A percentile compares a stretch with the other conserved stretches of the same genome.
Conservation (phyloP, 1,140 invertebrate genomes). For the Sycophila sp. region DNA sequence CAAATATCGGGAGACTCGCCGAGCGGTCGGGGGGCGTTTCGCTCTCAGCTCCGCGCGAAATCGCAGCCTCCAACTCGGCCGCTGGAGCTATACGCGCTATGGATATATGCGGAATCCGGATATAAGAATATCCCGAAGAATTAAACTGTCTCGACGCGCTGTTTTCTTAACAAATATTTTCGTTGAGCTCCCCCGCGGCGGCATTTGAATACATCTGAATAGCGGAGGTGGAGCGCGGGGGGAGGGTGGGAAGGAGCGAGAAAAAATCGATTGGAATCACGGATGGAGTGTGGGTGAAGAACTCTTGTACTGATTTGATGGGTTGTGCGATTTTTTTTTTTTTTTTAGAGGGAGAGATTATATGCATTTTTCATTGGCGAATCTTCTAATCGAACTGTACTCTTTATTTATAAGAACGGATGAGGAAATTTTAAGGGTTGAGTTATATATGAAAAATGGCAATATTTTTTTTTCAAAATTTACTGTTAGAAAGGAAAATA, state of each 20-base stretch:
- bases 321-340: not conserved
- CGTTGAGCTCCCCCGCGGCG: constrained; percentile 47
- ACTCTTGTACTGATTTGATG: no score
- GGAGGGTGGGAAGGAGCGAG: not conserved
- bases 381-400: no score
- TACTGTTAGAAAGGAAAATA: no score
- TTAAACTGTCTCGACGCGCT: constrained; percentile 34
- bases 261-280: constrained; percentile 16
- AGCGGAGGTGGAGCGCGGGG: constrained; percentile 44
- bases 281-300: not conserved
- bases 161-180: constrained; percentile 62
- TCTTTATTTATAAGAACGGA: no score
- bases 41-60: not conserved
- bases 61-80: not conserved
- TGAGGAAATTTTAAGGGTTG: no score
- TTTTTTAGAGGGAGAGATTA: no score
- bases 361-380: no score
- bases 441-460: no score
- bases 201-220: constrained; percentile 57
- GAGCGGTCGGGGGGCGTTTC: no score
- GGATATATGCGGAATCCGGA: constrained; percentile 45
- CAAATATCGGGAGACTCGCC: not conserved
- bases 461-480: no score
- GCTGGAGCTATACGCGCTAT: not conserved
- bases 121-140: constrained; percentile 54